Conservation (phyloP, 2,888 invertebrate species). For the Luperina nickerlii region DNA sequence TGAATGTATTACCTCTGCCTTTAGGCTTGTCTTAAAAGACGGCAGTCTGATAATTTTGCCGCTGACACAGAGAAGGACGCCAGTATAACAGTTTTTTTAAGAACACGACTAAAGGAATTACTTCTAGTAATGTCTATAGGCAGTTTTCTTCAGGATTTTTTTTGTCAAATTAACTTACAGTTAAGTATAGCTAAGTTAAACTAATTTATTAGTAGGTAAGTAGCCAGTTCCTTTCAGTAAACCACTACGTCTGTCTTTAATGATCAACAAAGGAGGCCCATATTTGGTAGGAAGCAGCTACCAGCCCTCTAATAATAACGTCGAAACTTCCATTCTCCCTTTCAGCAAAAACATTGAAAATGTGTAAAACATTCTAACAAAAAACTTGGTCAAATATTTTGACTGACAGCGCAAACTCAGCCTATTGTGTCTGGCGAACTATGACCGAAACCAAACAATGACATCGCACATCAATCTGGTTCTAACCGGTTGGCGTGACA, state of each 20-base stretch:
- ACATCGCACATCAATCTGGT: conserved; percentile 74
- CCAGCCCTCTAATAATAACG: conserved; percentile 9
- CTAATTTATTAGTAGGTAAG: background rate
- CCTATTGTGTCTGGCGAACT: conserved; percentile 57
- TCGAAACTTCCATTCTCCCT: conserved; percentile 9
- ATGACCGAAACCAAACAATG: conserved; percentile 68
- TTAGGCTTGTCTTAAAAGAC: conserved; percentile 21
- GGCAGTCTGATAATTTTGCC: background rate
- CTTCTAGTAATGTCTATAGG: background rate
- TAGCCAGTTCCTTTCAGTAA: background rate
- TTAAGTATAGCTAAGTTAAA: background rate
- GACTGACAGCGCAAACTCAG: conserved; percentile 62
- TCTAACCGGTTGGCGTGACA: conserved; percentile 77
- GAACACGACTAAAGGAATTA: background rate
- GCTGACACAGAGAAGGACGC: background rate
- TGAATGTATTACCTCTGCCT: conserved; percentile 18
- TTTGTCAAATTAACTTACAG: background rate
- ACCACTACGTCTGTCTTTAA: background rate
- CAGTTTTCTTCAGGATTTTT: background rate
- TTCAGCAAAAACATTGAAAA: conserved; percentile 35
- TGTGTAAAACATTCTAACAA: conserved; percentile 44
- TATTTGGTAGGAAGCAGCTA: conserved; percentile 28
- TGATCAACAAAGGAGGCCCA: conserved; percentile 20
- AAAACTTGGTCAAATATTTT: conserved; percentile 62
- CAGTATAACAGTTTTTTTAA: background rate